These are phyloP conservation scores for Hydractinia symbiolongicarpus DNA, from an alignment of 30 jellyfish, hydroid and myxozoan species.

Conservation along the genomic window DNA sequence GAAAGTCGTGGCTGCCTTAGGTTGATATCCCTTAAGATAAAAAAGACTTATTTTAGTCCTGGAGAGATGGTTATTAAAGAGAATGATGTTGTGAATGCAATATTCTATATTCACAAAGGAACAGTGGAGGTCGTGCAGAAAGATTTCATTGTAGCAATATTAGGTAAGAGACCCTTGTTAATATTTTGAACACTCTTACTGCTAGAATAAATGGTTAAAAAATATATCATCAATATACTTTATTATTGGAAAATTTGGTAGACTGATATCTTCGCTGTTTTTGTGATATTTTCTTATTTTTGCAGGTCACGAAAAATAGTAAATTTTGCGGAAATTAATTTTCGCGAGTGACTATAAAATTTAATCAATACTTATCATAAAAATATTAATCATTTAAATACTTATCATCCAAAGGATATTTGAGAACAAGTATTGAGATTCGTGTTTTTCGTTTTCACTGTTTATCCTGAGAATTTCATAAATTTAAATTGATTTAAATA, in stretches of 20 bases:
- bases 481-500: no score
- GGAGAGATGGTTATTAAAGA: slow-evolving; percentile 83
- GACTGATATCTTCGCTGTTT: background rate
- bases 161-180: slow-evolving; percentile 31
- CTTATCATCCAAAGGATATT: no score
- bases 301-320: no score
- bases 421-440: no score
- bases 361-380: no score
- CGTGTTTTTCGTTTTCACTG: no score
- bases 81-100: slow-evolving; percentile 73
- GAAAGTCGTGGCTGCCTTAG: slow-evolving; percentile 86
- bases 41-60: slow-evolving; percentile 75
- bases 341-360: no score
- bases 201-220: background rate
- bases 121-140: slow-evolving; percentile 83
- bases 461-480: no score
- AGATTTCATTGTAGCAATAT: slow-evolving; percentile 85
- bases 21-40: slow-evolving; percentile 62
- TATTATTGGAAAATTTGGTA: no score
- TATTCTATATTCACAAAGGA: slow-evolving; percentile 78
- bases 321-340: no score
- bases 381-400: no score
- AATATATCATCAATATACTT: background rate
- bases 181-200: background rate
- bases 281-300: background rate